Evolutionary conservation across 2,113 vertebrate species (phyloP), one percentile per base, ranked within the genome.

Genomic region (Marmota flaviventris): DNA sequence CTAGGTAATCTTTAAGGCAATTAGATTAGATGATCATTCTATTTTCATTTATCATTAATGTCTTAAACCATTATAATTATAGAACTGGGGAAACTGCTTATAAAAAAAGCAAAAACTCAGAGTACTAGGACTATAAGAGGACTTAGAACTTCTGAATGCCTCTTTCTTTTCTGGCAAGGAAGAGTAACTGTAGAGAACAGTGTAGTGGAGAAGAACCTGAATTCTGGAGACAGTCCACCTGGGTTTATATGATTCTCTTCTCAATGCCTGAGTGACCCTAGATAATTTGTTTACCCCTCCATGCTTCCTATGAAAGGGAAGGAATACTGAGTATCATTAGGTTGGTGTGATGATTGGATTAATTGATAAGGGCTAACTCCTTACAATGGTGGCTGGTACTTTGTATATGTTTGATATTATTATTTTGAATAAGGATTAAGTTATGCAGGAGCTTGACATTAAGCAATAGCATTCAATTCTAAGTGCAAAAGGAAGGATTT

Each of bases 11-110:
- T 75, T 73, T 65, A 84, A 45, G 16, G 61, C 69, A 65, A 75
- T 85, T 92, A 85, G 79, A 81, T 29, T 70, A 89, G 48, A 76
- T 70, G 39, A 63, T 82, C 2, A 65, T 89, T 96, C n/a, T 78
- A 70, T 24, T 86, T 56, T 58, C 58, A 51, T 75, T 85, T 91
- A 77, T 67, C 72, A 34, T 61, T 65, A 89, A 85, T 37, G 22
- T 67, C 37, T 87, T 77, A 85, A 85, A 53, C 39, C 3, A 65
- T 92, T 78, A 76, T 27, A 89, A 18, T 81, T 89, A n/a, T 32
- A 53, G 34, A 85, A 76, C 34, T 92, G 51, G 65, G 85, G 39
- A 82, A 94, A 93, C 70, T 69, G 37, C 51, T 86, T 89, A 53
- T 51, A 9, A 91, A 85, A 85, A 81, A 85, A 45, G 63, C 37